Conservation (phyloP, 2,888 invertebrate species). For the Volucella zonaria region DNA sequence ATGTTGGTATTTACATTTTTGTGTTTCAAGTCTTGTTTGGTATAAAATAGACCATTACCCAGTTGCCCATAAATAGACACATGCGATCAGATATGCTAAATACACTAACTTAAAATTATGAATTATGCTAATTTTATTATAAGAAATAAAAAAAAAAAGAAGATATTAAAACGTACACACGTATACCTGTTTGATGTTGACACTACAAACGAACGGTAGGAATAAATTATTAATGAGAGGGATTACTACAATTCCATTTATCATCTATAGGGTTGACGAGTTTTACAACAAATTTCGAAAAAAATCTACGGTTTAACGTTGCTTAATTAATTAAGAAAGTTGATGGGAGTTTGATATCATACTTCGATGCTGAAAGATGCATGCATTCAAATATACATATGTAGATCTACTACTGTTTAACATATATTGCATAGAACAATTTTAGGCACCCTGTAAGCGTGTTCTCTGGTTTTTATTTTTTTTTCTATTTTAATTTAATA, state of each 20-base stretch:
- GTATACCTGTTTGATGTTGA: slow-evolving; percentile 18
- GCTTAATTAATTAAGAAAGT: too few species aligned
- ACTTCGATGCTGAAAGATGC: too few species aligned
- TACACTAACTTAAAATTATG: slow-evolving; percentile 35
- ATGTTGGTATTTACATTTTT: background rate
- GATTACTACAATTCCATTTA: slow-evolving; percentile 1
- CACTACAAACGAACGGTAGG: slow-evolving; percentile 1
- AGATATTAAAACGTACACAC: background rate
- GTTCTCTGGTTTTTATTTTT: too few species aligned
- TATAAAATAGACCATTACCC: slow-evolving; percentile 17
- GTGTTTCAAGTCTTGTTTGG: background rate
- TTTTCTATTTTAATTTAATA: too few species aligned
- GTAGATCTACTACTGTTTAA: too few species aligned
- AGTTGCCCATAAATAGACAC: slow-evolving; percentile 34
- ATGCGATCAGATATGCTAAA: slow-evolving; percentile 46
- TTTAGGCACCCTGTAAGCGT: too few species aligned
- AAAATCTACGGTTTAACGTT: too few species aligned
- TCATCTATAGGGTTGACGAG: background rate
- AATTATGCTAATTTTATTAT: slow-evolving; percentile 27
- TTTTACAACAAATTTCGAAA: too few species aligned
- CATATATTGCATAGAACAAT: too few species aligned
- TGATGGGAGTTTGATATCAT: too few species aligned
- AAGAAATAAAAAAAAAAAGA: slow-evolving; percentile 4
- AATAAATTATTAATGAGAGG: slow-evolving; percentile 31
- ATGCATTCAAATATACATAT: too few species aligned